Percentiles rank a stretch among this genome's conserved stretches.
phyloP scores from a whole-genome alignment of 2,888 invertebrate genomes.

The Ophion costatus region DNA sequence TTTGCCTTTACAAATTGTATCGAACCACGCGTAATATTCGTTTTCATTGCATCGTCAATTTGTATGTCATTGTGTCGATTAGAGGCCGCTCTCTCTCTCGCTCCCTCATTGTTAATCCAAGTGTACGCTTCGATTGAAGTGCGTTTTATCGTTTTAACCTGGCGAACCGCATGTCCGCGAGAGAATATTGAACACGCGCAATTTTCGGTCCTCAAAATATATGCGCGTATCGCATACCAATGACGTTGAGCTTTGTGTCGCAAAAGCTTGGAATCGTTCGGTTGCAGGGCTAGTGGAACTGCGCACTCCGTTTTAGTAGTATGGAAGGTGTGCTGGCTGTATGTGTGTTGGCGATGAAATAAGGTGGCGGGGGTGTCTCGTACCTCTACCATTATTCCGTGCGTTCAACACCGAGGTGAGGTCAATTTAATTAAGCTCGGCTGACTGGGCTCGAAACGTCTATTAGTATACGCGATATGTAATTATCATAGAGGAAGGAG shows the following conservation, averaged over 20 bases:
- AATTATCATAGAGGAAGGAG: slow-evolving; percentile 59
- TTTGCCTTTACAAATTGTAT: slow-evolving; percentile 22
- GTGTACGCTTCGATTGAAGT: slow-evolving; percentile 37
- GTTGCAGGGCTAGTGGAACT: too few relatives aligned
- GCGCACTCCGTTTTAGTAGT: too few relatives aligned
- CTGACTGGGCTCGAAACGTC: slow-evolving; percentile 56
- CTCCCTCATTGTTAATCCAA: slow-evolving; percentile 37
- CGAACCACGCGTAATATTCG: slow-evolving; percentile 8
- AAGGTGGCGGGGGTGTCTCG: slow-evolving; percentile 6
- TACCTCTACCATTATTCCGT: slow-evolving; percentile 43
- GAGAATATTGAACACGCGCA: not conserved
- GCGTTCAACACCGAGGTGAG: slow-evolving; percentile 52
- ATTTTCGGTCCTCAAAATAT: slow-evolving; percentile 2
- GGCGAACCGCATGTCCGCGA: not conserved
- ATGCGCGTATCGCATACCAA: not conserved
- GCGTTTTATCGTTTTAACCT: slow-evolving; percentile 3
- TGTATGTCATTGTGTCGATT: slow-evolving; percentile 49
- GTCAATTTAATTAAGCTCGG: slow-evolving; percentile 62
- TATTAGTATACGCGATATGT: slow-evolving; percentile 62
- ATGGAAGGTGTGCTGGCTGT: too few relatives aligned
- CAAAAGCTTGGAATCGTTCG: not conserved
- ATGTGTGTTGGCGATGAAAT: too few relatives aligned
- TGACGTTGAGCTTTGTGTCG: not conserved
- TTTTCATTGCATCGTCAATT: slow-evolving; percentile 35
- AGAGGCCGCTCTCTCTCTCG: slow-evolving; percentile 14